Evolutionary conservation across 2,888 invertebrate genomes (phyloP).

Genomic region (Hydrotaea diabolus): DNA sequence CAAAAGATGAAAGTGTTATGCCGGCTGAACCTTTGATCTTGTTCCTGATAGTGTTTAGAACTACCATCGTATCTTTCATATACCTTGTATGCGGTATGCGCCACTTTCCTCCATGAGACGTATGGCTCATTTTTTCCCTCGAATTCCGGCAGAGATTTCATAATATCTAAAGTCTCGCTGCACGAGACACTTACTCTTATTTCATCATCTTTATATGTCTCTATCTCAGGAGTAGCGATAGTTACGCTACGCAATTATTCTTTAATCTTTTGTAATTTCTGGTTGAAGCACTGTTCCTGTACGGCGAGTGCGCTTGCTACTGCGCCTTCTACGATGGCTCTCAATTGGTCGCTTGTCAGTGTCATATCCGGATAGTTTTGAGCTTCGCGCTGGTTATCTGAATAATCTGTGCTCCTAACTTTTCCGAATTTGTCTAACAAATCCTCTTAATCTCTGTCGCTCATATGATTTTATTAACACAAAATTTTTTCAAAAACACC

Average conservation of each 20-base stretch:
- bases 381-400: neutral
- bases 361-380: neutral
- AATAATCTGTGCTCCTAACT: neutral
- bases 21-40: neutral
- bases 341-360: neutral
- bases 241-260: neutral
- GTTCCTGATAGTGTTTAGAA: neutral
- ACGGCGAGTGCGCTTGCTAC: neutral
- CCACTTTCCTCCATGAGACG: neutral
- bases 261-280: neutral
- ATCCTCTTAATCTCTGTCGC: neutral
- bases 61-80: neutral
- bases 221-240: neutral
- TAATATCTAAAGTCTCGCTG: neutral
- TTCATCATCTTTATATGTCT: neutral
- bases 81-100: conserved; percentile 9
- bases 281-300: neutral
- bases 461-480: conserved; percentile 8
- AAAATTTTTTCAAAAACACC: neutral
- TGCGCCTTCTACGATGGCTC: neutral
- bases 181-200: neutral
- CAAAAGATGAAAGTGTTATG: neutral
- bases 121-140: neutral
- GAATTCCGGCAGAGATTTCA: neutral
- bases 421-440: neutral